Evolutionary conservation across 2,797 vertebrate species (phyloP).

Genomic region (Microctenopoma steveboyesi): DNA sequence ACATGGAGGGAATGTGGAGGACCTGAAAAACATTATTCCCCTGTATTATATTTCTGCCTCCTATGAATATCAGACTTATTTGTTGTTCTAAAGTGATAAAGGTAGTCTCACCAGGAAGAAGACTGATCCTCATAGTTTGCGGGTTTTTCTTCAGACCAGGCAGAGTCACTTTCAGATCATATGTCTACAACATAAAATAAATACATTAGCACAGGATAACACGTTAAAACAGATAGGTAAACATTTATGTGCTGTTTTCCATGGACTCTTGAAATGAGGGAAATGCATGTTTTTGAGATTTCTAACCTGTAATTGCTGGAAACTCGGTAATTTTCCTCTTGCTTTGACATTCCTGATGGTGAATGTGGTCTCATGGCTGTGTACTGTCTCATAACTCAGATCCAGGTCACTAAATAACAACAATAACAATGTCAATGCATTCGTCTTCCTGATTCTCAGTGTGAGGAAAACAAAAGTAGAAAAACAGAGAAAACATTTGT

Average conservation of each 20-base stretch:
- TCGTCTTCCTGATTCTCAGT: background rate
- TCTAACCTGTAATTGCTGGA: conserved; percentile 85
- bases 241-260: background rate
- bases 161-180: conserved; percentile 84
- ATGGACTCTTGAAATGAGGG: background rate
- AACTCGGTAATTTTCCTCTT: conserved; percentile 82
- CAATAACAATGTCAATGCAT: conserved; percentile 19
- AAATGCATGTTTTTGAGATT: background rate
- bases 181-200: conserved; percentile 74
- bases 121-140: conserved; percentile 80
- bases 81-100: background rate
- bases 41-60: background rate
- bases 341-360: conserved; percentile 85
- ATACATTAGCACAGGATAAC: background rate
- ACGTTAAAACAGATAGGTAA: background rate
- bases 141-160: conserved; percentile 85
- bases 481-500: background rate
- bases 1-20: conserved; percentile 82
- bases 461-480: background rate
- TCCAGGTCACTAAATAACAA: conserved; percentile 84
- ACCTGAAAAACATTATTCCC: conserved; percentile 74
- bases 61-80: background rate
- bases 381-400: conserved; percentile 78
- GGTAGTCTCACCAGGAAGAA: conserved; percentile 86
- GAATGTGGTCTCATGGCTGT: conserved; percentile 70